Base-by-base conservation (phyloP, 2,113 vertebrate species). In the Psittacula cyanocephala region DNA sequence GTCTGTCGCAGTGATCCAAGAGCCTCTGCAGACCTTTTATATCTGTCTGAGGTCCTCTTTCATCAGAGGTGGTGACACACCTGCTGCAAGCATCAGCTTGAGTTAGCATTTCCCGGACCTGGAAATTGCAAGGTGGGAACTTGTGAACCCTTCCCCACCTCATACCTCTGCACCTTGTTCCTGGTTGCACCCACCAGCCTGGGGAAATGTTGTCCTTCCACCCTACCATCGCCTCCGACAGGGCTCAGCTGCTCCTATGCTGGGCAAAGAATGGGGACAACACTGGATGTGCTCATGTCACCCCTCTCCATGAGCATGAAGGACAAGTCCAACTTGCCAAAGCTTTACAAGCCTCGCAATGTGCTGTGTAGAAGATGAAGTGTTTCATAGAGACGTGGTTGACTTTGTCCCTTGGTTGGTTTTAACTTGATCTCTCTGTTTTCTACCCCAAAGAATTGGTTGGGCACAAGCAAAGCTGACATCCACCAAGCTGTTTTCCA, bases 261-360 rank as follows among this genome's bases (percentile, higher is more conserved):
- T 19, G 70, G 28, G 12, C 7, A 12, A 65, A 62, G 64, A 46
- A n/a, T 22, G 47, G 52, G n/a, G 13, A 37, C 39, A 68, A n/a
- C 15, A 1, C 41, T 1, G 18, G 6, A 4, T 2, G 14, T 1
- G 4, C 28, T 37, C 37, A 37, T 37, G 37, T 37, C 37, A 37
- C 37, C 37, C 3, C 59, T 8, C 47, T 0, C 1, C 0, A 0
- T 2, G 8, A 27, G 20, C 3, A 0, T 6, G 2, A 2, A 41
- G 37, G 68, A 11, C 60, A 60, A 14, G n/a, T 10, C 29, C 4
- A 37, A 37, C 37, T 37, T 37, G 37, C 8, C 37, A 1, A 70
- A 75, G 46, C 17, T 18, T 2, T 8, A 33, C 6, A 8, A 13
- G 41, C 47, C 69, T 35, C 57, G 72, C 14, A 16, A 22, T 0